These are phyloP conservation scores for Mylabris phalerata DNA, from an alignment of 1,140 invertebrate species.

Conservation along the genomic window DNA sequence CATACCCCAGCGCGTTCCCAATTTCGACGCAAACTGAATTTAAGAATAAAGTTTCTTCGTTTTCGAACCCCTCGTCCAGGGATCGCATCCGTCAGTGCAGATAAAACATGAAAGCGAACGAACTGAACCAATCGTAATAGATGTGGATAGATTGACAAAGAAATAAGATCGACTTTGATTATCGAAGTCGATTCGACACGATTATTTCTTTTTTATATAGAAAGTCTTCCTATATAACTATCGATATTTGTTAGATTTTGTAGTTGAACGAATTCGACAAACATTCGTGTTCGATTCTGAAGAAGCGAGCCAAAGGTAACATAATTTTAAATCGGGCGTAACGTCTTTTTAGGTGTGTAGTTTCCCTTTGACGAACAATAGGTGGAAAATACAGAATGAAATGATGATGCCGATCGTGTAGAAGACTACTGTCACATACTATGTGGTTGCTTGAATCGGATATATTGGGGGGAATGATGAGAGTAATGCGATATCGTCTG, in stretches of 20 bases:
- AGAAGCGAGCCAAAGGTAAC: constrained; percentile 3
- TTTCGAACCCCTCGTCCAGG: neutral
- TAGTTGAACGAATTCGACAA: constrained; percentile 3
- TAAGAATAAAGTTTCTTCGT: constrained; percentile 31
- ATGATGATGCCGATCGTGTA: no score
- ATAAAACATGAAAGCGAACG: constrained; percentile 28
- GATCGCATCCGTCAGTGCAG: constrained; percentile 10
- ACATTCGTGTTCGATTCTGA: neutral
- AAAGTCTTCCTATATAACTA: neutral
- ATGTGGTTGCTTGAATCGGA: no score
- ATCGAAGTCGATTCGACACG: constrained; percentile 21
- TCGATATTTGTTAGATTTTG: constrained; percentile 10
- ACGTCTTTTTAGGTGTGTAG: neutral
- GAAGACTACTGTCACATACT: no score
- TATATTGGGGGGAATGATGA: neutral
- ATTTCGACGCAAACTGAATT: constrained; percentile 33
- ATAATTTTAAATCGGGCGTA: constrained; percentile 10
- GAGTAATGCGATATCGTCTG: constrained; percentile 12
- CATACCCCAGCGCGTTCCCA: constrained; percentile 26
- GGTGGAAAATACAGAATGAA: no score
- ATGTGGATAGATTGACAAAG: no score
- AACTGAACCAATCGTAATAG: constrained; percentile 1
- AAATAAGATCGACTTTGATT: constrained; percentile 23
- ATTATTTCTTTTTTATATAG: constrained; percentile 16
- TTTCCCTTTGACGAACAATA: no score